Conservation (phyloP, 2,113 vertebrate species). For the Ranitomeya variabilis region DNA sequence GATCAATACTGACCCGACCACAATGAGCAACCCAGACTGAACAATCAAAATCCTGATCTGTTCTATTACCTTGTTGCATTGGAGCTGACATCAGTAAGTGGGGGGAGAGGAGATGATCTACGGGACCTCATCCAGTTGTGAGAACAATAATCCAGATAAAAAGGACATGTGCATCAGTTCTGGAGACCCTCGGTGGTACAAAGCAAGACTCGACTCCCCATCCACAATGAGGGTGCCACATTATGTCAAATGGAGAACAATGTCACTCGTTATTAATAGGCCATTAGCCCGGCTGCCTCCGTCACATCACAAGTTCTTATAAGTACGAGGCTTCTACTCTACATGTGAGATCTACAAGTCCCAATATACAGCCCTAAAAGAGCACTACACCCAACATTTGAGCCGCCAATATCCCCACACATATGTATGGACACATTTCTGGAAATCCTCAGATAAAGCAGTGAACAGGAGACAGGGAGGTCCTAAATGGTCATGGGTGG, state of each 20-base stretch:
- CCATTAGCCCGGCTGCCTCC: neutral
- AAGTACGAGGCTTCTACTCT: neutral
- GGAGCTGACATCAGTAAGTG: no score
- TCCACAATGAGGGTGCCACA: neutral
- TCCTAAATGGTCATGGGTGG: no score
- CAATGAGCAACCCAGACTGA: no score
- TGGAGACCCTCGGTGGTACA: no score
- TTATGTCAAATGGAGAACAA: neutral
- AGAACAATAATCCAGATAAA: no score
- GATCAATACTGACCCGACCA: no score
- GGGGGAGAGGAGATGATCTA: no score
- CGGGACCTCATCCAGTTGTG: no score
- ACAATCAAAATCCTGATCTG: no score
- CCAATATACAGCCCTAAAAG: neutral
- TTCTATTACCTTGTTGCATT: no score
- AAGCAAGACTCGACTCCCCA: neutral
- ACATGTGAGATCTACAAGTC: neutral
- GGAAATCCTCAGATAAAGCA: neutral
- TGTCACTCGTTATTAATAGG: slow-evolving; percentile 3
- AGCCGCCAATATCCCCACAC: neutral
- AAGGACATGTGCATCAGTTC: no score
- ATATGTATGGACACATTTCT: neutral
- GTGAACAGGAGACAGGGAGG: no score
- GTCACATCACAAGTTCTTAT: neutral
- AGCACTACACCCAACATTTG: neutral